Percentiles rank a stretch among this genome's conserved stretches.
Evolutionary conservation across 2,113 vertebrate species (phyloP).

Genomic region (Corythornis vintsioides): DNA sequence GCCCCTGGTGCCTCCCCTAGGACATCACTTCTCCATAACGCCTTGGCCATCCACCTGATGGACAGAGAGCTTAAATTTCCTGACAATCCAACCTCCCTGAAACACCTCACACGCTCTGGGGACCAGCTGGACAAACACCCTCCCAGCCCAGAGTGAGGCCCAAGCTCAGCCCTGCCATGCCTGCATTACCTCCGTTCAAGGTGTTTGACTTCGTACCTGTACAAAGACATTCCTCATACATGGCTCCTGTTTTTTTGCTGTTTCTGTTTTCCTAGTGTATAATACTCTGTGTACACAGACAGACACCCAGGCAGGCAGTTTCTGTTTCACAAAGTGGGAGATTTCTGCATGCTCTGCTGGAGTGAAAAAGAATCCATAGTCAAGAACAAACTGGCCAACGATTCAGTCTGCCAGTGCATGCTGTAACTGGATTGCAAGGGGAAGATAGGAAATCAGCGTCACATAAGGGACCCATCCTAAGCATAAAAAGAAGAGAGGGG

Average conservation of each 20-base stretch:
- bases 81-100: neutral
- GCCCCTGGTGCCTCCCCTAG: neutral
- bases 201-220: neutral
- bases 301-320: neutral
- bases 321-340: neutral
- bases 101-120: neutral
- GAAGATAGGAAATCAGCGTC: conserved; percentile 10
- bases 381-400: neutral
- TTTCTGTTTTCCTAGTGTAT: neutral
- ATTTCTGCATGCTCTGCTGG: neutral
- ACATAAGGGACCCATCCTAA: neutral
- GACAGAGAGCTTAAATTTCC: neutral
- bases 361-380: neutral
- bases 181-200: neutral
- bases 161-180: neutral
- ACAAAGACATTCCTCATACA: neutral
- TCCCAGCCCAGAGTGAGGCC: neutral
- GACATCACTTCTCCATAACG: neutral
- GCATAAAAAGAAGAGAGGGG: neutral
- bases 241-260: neutral
- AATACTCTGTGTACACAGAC: neutral
- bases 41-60: neutral
- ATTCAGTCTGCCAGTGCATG: neutral
- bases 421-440: neutral
- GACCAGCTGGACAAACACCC: neutral